Conservation (phyloP, 2,888 invertebrate genomes). For the Lypha dubia region DNA sequence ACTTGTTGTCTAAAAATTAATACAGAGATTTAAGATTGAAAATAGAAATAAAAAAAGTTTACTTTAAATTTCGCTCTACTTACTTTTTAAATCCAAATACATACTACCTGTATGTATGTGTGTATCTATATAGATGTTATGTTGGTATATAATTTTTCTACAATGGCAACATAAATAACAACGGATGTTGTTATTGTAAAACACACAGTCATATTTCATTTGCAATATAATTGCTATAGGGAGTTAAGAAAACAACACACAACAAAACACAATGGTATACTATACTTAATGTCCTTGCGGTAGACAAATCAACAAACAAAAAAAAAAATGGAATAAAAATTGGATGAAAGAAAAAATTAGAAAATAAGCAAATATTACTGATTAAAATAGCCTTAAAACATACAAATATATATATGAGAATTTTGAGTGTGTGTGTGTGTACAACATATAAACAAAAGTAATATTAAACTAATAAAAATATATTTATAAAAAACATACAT, state of each 20-base stretch:
- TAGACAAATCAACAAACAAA: constrained; percentile 24
- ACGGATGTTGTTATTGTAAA: constrained; percentile 40
- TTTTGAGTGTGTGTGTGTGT: not conserved
- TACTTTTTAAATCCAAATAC: not conserved
- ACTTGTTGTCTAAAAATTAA: no score
- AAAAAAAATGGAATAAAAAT: constrained; percentile 36
- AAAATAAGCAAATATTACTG: constrained; percentile 49
- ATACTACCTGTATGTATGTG: not conserved
- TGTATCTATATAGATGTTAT: no score
- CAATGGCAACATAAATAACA: not conserved
- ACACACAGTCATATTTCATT: constrained; percentile 64
- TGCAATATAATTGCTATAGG: constrained; percentile 67
- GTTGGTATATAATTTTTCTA: not conserved
- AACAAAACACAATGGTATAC: constrained; percentile 49
- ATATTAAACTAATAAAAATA: not conserved
- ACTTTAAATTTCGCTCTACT: no score
- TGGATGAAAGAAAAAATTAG: constrained; percentile 16
- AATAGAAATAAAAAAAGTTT: not conserved
- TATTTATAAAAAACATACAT: constrained; percentile 2
- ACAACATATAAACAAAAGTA: not conserved
- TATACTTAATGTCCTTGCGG: constrained; percentile 28
- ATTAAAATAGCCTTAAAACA: constrained; percentile 62
- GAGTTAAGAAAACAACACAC: constrained; percentile 70
- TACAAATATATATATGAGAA: constrained; percentile 2
- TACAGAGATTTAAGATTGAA: not conserved